These are phyloP conservation scores for Prorops nasuta DNA, from an alignment of 1,140 invertebrate genomes.

Conservation along the genomic window DNA sequence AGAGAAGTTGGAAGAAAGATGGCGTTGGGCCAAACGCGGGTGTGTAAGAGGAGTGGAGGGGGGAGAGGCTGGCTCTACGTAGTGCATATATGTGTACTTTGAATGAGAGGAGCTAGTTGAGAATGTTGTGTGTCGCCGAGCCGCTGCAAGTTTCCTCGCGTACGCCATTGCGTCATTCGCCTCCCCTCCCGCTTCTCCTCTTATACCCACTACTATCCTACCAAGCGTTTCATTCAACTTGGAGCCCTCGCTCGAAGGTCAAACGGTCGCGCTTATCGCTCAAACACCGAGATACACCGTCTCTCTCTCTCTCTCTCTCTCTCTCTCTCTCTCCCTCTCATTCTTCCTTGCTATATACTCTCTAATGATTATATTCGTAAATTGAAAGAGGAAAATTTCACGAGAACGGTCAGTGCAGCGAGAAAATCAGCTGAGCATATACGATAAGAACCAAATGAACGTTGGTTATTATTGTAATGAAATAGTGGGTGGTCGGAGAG, in stretches of 20 bases:
- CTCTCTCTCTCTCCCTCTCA: conserved; percentile 9
- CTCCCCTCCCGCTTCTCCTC: too few species aligned
- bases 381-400: too few species aligned
- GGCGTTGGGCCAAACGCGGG: too few species aligned
- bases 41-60: too few species aligned
- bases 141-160: neutral
- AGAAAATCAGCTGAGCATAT: too few species aligned
- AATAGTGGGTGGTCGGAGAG: too few species aligned
- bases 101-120: neutral
- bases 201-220: conserved; percentile 25
- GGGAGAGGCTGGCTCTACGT: too few species aligned
- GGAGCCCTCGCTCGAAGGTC: conserved; percentile 48
- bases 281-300: neutral
- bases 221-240: conserved; percentile 51
- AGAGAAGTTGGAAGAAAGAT: too few species aligned
- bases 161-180: conserved; percentile 42
- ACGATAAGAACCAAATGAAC: too few species aligned
- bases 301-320: conserved; percentile 15
- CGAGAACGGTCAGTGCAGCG: too few species aligned
- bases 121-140: conserved; percentile 18
- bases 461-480: too few species aligned
- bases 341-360: neutral
- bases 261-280: conserved; percentile 43
- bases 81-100: neutral
- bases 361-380: too few species aligned